Evolutionary conservation across 2,797 vertebrate genomes (phyloP).

Genomic region (Enteromius fasciolatus): DNA sequence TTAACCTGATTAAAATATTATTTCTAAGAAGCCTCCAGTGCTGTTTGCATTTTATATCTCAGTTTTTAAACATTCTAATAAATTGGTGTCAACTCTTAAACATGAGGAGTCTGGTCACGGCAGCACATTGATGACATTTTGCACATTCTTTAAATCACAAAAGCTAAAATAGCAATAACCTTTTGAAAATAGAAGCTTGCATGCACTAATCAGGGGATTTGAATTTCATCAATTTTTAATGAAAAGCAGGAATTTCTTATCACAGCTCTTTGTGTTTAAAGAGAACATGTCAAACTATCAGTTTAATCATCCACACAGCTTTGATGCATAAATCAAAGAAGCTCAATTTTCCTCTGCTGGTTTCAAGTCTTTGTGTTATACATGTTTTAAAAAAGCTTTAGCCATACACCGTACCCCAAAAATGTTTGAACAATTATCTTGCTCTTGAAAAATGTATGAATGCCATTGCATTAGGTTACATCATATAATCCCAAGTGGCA

Average conservation of each 20-base stretch:
- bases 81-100: neutral
- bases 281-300: too few relatives aligned
- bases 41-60: neutral
- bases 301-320: neutral
- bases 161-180: neutral
- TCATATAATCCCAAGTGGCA: neutral
- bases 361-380: neutral
- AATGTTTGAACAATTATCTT: neutral
- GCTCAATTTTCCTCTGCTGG: neutral
- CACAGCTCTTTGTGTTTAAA: neutral
- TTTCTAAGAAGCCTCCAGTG: neutral
- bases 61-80: neutral
- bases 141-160: neutral
- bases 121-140: neutral
- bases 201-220: neutral
- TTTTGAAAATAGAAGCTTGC: neutral
- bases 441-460: neutral
- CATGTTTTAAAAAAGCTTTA: neutral
- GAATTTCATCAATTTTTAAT: neutral
- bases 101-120: neutral
- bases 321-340: neutral
- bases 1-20: neutral
- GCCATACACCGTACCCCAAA: neutral
- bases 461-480: neutral
- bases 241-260: conserved; percentile 8